Base-by-base conservation (phyloP, 2,113 vertebrate genomes). In the Plecotus auritus region DNA sequence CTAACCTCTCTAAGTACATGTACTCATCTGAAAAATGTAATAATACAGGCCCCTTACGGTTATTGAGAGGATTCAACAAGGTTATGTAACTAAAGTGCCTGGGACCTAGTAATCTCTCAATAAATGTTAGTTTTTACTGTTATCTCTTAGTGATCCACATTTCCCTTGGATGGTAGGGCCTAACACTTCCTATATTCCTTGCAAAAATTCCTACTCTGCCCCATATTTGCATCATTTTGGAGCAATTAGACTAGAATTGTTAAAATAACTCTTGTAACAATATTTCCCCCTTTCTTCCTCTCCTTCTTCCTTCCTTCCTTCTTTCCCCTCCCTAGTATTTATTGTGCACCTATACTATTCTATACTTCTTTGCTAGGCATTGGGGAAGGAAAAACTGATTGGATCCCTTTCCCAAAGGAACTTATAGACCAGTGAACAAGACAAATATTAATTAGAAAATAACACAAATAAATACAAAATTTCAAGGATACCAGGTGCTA, bases 21-120 rank as follows among this genome's bases (percentile, higher is more conserved):
- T 85, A 67, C 61, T 82, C 40, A 70, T 90, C 85, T 93, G 72
- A 85, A 92, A 93, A 87, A 81, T 78, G 37, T 47, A 90, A 28
- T 86, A 80, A 66, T 85, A 89, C 0, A 70, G 85, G 51, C n/a
- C 11, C 61, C 28, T 91, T 92, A 82, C 69, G 51, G 23, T 81
- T 94, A 20, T 59, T 72, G 42, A 93, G 81, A 92, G 26, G 10
- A 42, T 73, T 91, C 76, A 91, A 45, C 49, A 35, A 51, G 76
- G 87, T 88, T 37, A 80, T 91, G 85, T 88, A 95, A 51, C 70
- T 56, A 51, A 76, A 81, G 23, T 51, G 12, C 22, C 23, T 74
- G 80, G n/a, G 22, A 59, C 13, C 26, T 76, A 94, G 61, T 66
- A 86, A 82, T 4, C 14, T 51, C 73, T 89, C 37, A 76, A 40